phyloP scores from a whole-genome alignment of 2,888 invertebrate species.

The Drosophila anomelani region DNA sequence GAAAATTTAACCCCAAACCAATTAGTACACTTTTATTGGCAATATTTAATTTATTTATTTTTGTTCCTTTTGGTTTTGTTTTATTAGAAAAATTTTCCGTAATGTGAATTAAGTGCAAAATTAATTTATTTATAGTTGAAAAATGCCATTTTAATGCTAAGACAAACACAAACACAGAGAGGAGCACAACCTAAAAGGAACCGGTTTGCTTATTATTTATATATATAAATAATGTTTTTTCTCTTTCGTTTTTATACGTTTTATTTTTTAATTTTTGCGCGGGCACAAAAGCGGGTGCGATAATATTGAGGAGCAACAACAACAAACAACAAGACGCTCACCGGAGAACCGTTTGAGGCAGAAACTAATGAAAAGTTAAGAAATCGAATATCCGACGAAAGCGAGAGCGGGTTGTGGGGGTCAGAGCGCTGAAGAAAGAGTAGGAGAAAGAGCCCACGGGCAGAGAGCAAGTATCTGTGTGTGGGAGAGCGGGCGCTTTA shows the following conservation, averaged over 20 bases:
- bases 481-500: slow-evolving; percentile 38
- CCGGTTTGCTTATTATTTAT: slow-evolving; percentile 63
- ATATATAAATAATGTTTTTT: slow-evolving; percentile 49
- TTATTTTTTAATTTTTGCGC: slow-evolving; percentile 38
- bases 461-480: slow-evolving; percentile 13
- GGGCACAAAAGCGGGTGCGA: slow-evolving; percentile 47
- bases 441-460: slow-evolving; percentile 1
- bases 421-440: slow-evolving; percentile 18
- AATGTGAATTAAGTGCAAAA: slow-evolving; percentile 57
- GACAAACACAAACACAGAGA: slow-evolving; percentile 27
- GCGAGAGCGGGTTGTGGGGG: slow-evolving; percentile 58
- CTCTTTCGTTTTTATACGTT: slow-evolving; percentile 9
- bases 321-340: slow-evolving; percentile 31
- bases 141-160: slow-evolving; percentile 32
- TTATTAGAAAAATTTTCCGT: slow-evolving; percentile 30
- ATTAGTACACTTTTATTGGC: slow-evolving; percentile 18
- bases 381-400: slow-evolving; percentile 66
- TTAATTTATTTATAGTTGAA: slow-evolving; percentile 54
- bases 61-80: not conserved
- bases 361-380: slow-evolving; percentile 56
- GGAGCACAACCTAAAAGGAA: slow-evolving; percentile 52
- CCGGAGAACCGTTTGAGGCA: slow-evolving; percentile 26
- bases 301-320: slow-evolving; percentile 55
- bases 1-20: slow-evolving; percentile 31
- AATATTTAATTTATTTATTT: not conserved